Base-by-base conservation (phyloP, 2,888 invertebrate species). In the Philopedon plagiatum region DNA sequence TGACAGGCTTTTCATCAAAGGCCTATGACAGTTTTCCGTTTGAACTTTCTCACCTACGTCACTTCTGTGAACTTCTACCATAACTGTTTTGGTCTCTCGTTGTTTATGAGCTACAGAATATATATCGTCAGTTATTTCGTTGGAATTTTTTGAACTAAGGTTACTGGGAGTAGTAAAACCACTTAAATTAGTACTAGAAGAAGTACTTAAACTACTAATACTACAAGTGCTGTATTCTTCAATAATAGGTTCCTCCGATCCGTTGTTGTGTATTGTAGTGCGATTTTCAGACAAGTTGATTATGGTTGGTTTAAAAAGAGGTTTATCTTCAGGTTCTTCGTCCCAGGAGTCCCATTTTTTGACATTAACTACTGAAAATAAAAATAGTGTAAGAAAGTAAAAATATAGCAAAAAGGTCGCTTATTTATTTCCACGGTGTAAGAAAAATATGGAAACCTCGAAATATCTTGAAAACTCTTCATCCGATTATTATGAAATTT, bases 11-110 rank as follows among this genome's bases (percentile, higher is more conserved):
- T 84, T 86, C 73, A 74, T 82, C 76, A 81, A 80, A 77, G 62
- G 32, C 18, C 74, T 74, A n/a, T 76, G 77, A 9, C 49, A n/a
- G 39, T 74, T 73, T 13, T 64, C 61, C 7, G 11, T 19, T 29
- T 46, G 44, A 8, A 9, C 8, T n/a, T 39, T 56, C n/a, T 85
- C 85, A 49, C 85, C 84, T 3, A 81, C 79, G 72, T 86, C 85
- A 78, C 86, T 88, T 78, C 89, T 87, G 82, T 93, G 93, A n/a
- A 93, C 93, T 84, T 94, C 93, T 7, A 93, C 93, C 21, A 92
- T 90, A 68, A 93, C 91, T 18, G 91, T 91, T 84, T 93, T 92
- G 72, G 86, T 87, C 76, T 89, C 88, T 61, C 81, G 85, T 73
- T 86, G 87, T 71, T 86, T 85, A 41, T 86, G 84, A 15, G 61